phyloP scores from a whole-genome alignment of 1,140 invertebrate genomes.

The Musca domestica region DNA sequence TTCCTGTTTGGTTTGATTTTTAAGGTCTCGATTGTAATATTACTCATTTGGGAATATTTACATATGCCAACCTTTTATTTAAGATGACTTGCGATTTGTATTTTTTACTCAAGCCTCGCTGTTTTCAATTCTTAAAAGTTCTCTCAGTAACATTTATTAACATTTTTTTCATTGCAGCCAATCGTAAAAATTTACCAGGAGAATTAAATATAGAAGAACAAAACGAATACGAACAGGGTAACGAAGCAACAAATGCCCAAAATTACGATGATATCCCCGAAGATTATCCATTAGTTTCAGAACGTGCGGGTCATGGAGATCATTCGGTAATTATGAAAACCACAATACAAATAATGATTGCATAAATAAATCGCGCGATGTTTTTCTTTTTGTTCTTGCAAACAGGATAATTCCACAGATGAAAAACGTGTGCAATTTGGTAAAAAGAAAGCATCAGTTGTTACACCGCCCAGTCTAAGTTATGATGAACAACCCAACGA shows the following conservation, averaged over 20 bases:
- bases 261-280: conserved; percentile 57
- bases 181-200: conserved; percentile 33
- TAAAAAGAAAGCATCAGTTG: conserved; percentile 45
- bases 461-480: conserved; percentile 43
- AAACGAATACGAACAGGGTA: conserved; percentile 50
- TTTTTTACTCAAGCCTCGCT: too few species aligned
- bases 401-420: conserved; percentile 45
- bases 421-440: conserved; percentile 52
- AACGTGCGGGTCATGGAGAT: conserved; percentile 51
- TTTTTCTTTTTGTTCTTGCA: too few species aligned
- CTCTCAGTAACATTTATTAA: too few species aligned
- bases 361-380: too few species aligned
- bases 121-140: too few species aligned
- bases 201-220: conserved; percentile 51
- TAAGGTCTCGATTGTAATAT: too few species aligned
- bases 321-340: conserved; percentile 34
- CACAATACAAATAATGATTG: neutral
- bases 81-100: too few species aligned
- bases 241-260: conserved; percentile 42
- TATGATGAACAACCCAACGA: conserved; percentile 52
- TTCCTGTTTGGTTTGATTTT: too few species aligned
- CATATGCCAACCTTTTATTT: too few species aligned
- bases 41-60: too few species aligned
- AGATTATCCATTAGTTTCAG: conserved; percentile 50
- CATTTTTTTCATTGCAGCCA: conserved; percentile 17